Base-by-base conservation (phyloP, 2,797 vertebrate species). In the Rhadinocentrus ornatus region DNA sequence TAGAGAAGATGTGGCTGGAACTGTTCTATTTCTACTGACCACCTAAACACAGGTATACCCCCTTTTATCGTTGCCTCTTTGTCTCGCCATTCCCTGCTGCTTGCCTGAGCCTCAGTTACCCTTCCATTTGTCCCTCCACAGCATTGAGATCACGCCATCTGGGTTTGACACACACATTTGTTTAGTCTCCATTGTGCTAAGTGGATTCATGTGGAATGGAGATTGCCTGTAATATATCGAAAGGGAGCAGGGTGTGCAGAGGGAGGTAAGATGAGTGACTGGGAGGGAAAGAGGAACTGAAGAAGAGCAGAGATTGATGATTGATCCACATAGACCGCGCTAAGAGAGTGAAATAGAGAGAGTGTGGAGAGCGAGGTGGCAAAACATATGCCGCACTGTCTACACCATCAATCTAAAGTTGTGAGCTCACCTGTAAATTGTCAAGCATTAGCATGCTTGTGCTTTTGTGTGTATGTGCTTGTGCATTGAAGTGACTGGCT, bases 331-430 rank as follows among this genome's bases (percentile, higher is more conserved):
- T 61, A 81, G 80, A 76, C 72, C 13, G 35, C 37, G 56, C 74
- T 88, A 75, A 90, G 69, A 85, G 71, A 85, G 80, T 69, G 73
- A 77, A 80, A 80, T 62, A 62, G 79, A 66, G 79, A 66, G 74
- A 81, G 69, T 37, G 22, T 27, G 44, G 20, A 71, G 27, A 78
- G 74, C 66, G 80, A 71, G 78, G 86, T 80, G 85, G 83, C 71
- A 87, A 89, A 90, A 90, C 86, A 91, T 88, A 93, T 90, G 89
- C 89, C 82, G 78, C 60, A 78, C 71, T 82, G 83, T 91, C 87
- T 85, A 71, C 46, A 69, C 82, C 82, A 91, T 92, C 89, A 91
- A 90, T 92, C 90, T 92, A 73, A 87, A 92, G 88, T 88, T 90
- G 84, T 81, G 75, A 85, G 84, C 88, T 91, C 83, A 90, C 88